Conservation (phyloP, 1,140 invertebrate genomes). For the Condylostylus longicornis region DNA sequence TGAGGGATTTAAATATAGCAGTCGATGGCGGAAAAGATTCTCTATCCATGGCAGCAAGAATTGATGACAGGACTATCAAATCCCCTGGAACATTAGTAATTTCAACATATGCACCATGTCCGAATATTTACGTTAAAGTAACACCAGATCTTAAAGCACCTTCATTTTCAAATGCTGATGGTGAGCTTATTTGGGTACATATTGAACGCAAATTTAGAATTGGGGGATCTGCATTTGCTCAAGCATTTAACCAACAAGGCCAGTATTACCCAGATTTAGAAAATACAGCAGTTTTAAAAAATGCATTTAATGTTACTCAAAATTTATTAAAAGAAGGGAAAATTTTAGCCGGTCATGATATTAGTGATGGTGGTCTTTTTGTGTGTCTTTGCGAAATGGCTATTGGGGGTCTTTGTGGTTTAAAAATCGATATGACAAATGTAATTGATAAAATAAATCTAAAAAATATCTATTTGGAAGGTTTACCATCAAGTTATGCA, state of each 20-base stretch:
- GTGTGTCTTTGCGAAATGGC: conserved; percentile 88
- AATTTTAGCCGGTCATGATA: conserved; percentile 82
- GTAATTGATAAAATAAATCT: conserved; percentile 18
- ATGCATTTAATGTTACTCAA: conserved; percentile 73
- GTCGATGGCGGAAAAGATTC: conserved; percentile 98
- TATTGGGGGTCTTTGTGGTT: conserved; percentile 75
- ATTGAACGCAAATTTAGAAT: conserved; percentile 51
- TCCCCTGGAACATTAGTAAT: conserved; percentile 88
- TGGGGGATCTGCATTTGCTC: conserved; percentile 83
- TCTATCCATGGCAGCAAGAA: conserved; percentile 87
- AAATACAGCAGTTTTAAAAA: conserved; percentile 44
- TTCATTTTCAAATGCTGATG: conserved; percentile 30
- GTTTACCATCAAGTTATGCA: conserved; percentile 22
- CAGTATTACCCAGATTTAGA: conserved; percentile 67
- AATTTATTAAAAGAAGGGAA: conserved; percentile 55
- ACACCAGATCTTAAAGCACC: conserved; percentile 81
- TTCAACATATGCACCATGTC: conserved; percentile 87
- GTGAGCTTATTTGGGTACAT: conserved; percentile 52
- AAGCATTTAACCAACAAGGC: conserved; percentile 78
- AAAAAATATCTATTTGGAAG: conserved; percentile 7
- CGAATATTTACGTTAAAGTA: conserved; percentile 63
- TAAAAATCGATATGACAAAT: conserved; percentile 50
- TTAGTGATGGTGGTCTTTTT: conserved; percentile 90
- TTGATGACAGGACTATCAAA: conserved; percentile 59
- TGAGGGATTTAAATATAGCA: conserved; percentile 77